Conservation (phyloP, 2,888 invertebrate species). For the Marronus borbonicus region DNA sequence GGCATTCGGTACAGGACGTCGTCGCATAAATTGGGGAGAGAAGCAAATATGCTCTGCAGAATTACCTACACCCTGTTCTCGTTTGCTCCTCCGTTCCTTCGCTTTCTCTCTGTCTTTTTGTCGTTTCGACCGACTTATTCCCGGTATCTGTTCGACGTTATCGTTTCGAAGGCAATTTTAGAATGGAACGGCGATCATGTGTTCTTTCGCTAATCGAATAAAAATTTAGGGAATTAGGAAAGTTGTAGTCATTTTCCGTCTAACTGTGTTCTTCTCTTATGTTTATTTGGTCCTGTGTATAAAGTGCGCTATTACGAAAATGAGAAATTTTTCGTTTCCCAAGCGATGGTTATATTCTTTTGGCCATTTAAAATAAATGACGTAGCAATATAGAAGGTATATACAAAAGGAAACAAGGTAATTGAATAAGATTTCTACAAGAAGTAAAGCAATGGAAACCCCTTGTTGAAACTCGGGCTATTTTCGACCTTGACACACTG, state of each 20-base stretch:
- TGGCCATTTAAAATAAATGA: neutral
- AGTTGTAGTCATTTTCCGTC: constrained; percentile 26
- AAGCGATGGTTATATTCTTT: neutral
- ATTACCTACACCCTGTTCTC: constrained; percentile 29
- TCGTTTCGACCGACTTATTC: constrained; percentile 26
- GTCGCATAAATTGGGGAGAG: constrained; percentile 54
- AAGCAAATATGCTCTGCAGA: constrained; percentile 48
- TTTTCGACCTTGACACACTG: too few species aligned
- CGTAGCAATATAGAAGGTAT: neutral
- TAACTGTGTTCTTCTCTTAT: constrained; percentile 13
- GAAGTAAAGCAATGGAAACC: too few species aligned
- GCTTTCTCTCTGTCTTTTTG: constrained; percentile 12
- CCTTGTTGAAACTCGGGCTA: too few species aligned
- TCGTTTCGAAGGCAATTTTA: constrained; percentile 38
- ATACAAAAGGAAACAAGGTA: too few species aligned
- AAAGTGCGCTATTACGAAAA: neutral
- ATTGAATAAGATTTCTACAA: too few species aligned
- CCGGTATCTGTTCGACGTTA: constrained; percentile 30
- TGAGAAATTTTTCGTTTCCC: neutral
- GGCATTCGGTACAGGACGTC: constrained; percentile 55
- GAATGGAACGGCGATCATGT: constrained; percentile 32
- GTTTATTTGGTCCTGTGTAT: neutral
- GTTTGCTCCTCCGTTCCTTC: neutral
- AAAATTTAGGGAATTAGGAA: constrained; percentile 38
- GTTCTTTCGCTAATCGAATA: constrained; percentile 37